Evolutionary conservation across 2,888 invertebrate genomes (phyloP), one percentile per base, ranked within the genome.

Genomic region (Nipponacmea schrenckii): DNA sequence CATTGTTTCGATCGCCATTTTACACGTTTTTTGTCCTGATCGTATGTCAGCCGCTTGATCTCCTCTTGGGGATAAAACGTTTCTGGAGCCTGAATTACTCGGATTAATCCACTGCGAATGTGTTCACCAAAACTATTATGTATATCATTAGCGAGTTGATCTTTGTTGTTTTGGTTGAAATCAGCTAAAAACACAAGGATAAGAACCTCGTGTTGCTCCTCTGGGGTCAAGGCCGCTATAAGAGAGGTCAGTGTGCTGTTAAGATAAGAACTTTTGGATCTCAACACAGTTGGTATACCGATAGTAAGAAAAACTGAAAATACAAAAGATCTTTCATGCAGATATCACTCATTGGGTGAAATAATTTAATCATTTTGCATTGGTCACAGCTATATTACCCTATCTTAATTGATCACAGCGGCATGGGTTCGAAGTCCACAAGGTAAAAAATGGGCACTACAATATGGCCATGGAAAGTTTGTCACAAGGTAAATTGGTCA

Each of bases 1-100:
- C 88, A 89, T 80, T 90, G 89, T 74, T 90, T 90, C 14, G 89
- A 81, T 31, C 89, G 79, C 89, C 89, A 89, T 65, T 84, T 75
- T 0, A 88, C 85, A 63, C 72, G 72, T 15, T 67, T 7, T 5
- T 50, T n/a, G 12, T 14, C 17, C 31, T 74, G 74, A 7, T 56
- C 66, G 20, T 74, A 74, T n/a, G 74, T 74, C 10, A 50, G 67
- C 24, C 70, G 72, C 2, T 70, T 74, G 45, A 74, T 48, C 27
- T 72, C 12, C 10, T 44, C 17, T 3, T 46, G 45, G n/a, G 64
- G 44, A 45, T 74, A 74, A 26, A 68, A 64, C 5, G 56, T 44
- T 2, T 12, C 1, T 0, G 81, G 76, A 0, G 87, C 84, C 64
- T 85, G 83, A 24, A 89, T 83, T 2, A 89, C 81, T 62, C 86